phyloP scores from a whole-genome alignment of 1,140 invertebrate genomes.

The Heliconius nattereri region DNA sequence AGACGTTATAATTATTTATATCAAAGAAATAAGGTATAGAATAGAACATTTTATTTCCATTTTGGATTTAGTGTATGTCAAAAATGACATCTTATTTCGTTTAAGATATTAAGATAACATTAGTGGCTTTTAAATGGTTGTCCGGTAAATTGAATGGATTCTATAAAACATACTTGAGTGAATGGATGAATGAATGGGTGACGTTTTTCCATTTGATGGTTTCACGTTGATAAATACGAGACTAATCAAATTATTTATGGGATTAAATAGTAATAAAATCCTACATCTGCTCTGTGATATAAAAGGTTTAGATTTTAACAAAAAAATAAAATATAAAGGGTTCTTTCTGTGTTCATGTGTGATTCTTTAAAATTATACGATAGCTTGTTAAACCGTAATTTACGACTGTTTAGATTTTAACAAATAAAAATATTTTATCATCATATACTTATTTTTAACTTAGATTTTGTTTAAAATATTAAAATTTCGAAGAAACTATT shows the following conservation, averaged over 20 bases:
- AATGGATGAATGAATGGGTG: conserved; percentile 60
- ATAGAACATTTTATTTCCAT: conserved; percentile 14
- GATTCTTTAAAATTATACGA: background rate
- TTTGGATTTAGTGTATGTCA: conserved; percentile 40
- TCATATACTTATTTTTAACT: no score
- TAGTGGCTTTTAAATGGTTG: conserved; percentile 78
- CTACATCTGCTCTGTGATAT: conserved; percentile 63
- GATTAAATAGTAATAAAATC: conserved; percentile 74
- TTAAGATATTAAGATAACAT: conserved; percentile 77
- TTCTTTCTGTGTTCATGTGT: conserved; percentile 27
- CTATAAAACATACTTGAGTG: conserved; percentile 48
- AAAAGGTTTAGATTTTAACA: conserved; percentile 35
- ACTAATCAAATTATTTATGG: conserved; percentile 81
- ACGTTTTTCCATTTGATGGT: conserved; percentile 74
- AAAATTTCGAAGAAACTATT: background rate
- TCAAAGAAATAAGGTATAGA: conserved; percentile 40
- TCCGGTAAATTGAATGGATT: conserved; percentile 57
- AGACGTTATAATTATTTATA: conserved; percentile 17
- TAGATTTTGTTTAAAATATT: background rate
- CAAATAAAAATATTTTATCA: no score
- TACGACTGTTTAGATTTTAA: background rate
- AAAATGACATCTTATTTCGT: conserved; percentile 66
- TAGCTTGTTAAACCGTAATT: background rate
- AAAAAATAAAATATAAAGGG: conserved; percentile 51
- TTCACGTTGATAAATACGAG: conserved; percentile 77